phyloP scores from a whole-genome alignment of 1,140 invertebrate genomes.

The Drosophila paulistorum region DNA sequence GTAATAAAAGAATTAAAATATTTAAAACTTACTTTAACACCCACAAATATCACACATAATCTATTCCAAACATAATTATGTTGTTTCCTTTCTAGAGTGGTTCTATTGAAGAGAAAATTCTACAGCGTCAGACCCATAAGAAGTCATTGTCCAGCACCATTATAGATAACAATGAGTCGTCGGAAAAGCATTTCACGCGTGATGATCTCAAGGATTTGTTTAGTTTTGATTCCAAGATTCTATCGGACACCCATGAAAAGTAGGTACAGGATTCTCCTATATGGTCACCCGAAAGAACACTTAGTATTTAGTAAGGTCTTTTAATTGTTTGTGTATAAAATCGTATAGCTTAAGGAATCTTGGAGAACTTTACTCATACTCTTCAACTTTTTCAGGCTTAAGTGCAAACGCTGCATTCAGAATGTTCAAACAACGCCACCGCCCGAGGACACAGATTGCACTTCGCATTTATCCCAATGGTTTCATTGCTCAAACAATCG shows the following conservation, averaged over 20 bases:
- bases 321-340: too few relatives aligned
- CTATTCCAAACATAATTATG: neutral
- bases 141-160: conserved; percentile 99
- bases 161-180: conserved; percentile 98
- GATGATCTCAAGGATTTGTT: conserved; percentile 97
- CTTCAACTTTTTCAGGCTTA: conserved; percentile 87
- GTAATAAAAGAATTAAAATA: too few relatives aligned
- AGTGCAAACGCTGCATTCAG: conserved; percentile 97
- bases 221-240: conserved; percentile 92
- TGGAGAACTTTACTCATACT: too few relatives aligned
- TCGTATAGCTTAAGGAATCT: too few relatives aligned
- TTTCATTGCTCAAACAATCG: conserved; percentile 95
- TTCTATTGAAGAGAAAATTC: conserved; percentile 99
- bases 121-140: conserved; percentile 99
- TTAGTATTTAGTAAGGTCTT: too few relatives aligned
- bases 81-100: conserved; percentile 88
- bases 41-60: neutral
- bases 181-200: conserved; percentile 96
- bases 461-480: conserved; percentile 97
- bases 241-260: conserved; percentile 98
- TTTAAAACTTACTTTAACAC: too few relatives aligned
- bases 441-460: conserved; percentile 95
- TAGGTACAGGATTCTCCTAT: too few relatives aligned
- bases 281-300: too few relatives aligned
- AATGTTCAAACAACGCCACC: conserved; percentile 94